Percentiles rank a stretch among this genome's conserved stretches.
These are phyloP conservation scores for Platalea minor DNA, from an alignment of 2,797 vertebrate species.

Conservation along the genomic window DNA sequence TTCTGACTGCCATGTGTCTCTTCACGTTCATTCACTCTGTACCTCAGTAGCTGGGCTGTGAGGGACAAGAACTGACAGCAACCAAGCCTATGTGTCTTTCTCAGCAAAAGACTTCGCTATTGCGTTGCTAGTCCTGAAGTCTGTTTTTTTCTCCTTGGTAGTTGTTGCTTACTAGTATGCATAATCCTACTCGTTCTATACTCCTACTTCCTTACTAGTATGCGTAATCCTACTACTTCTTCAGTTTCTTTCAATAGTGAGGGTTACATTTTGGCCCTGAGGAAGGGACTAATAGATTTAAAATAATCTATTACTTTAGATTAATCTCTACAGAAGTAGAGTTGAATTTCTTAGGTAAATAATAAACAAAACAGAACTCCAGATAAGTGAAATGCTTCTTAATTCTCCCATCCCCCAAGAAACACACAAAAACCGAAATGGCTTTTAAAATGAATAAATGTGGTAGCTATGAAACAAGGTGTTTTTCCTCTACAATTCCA, in stretches of 20 bases:
- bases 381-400: background rate
- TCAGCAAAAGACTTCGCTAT: background rate
- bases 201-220: background rate
- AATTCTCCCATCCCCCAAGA: background rate
- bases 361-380: background rate
- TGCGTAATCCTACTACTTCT: background rate
- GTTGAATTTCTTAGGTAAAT: background rate
- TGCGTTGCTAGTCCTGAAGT: background rate
- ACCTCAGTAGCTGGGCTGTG: background rate
- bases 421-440: background rate
- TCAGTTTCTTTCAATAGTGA: background rate
- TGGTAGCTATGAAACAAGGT: background rate
- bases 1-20: background rate
- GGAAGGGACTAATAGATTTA: background rate
- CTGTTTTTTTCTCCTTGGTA: background rate
- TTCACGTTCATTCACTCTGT: background rate
- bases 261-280: background rate
- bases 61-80: background rate
- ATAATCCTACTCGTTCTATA: background rate
- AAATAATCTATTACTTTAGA: background rate
- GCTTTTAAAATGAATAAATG: constrained; percentile 10
- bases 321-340: background rate
- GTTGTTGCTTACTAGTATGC: background rate
- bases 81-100: background rate
- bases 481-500: background rate